Conservation (phyloP, 2,113 vertebrate genomes). For the Oreotragus oreotragus region DNA sequence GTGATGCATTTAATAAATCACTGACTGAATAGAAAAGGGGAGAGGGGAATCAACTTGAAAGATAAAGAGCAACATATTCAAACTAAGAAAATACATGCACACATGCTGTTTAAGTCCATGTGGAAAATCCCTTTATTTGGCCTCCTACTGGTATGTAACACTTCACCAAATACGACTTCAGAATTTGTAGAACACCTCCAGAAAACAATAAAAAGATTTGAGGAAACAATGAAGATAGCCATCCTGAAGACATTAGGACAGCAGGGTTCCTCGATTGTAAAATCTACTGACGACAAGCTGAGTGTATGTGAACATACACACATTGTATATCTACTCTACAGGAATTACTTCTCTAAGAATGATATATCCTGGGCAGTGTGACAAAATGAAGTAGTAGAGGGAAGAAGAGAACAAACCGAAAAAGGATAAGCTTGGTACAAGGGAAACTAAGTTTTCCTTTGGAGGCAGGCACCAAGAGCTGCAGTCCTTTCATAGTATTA, state of each 20-base stretch:
- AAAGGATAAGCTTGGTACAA: neutral
- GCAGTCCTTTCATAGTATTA: neutral
- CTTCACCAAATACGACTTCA: neutral
- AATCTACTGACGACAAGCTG: neutral
- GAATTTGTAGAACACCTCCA: neutral
- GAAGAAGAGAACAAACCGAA: neutral
- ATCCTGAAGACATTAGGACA: neutral
- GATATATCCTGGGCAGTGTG: neutral
- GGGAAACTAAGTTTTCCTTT: neutral
- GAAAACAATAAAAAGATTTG: neutral
- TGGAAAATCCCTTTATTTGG: neutral
- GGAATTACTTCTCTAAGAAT: neutral
- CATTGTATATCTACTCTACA: neutral
- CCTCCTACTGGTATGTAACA: neutral
- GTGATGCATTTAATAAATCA: neutral
- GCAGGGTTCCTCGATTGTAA: neutral
- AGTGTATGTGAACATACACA: neutral
- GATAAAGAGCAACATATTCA: neutral
- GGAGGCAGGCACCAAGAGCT: neutral
- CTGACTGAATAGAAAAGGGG: neutral
- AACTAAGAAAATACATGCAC: conserved; percentile 5
- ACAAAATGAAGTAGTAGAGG: neutral
- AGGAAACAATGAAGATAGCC: neutral
- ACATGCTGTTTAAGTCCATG: neutral
- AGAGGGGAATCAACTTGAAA: neutral